Evolutionary conservation across 30 jellyfish, hydroid and myxozoan species (phyloP).

Genomic region (Hydractinia symbiolongicarpus): DNA sequence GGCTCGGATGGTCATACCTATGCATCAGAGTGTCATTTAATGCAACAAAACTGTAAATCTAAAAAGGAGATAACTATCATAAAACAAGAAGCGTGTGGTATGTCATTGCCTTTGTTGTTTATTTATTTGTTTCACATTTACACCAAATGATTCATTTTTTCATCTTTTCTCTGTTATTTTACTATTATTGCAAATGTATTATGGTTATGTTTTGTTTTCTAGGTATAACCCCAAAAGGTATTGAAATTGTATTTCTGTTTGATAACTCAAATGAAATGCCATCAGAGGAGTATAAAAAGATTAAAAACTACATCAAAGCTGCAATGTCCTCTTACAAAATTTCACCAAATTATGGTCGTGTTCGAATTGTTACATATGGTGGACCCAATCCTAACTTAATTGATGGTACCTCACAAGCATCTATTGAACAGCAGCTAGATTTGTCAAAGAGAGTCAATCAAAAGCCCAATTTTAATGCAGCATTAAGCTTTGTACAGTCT

Average conservation of each 20-base stretch:
- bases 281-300: background rate
- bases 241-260: constrained; percentile 5
- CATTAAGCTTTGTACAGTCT: constrained; percentile 5
- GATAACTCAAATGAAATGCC: constrained; percentile 9
- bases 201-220: background rate
- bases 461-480: background rate
- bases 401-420: background rate
- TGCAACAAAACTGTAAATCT: background rate
- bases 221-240: constrained; percentile 3
- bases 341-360: background rate
- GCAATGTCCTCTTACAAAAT: background rate
- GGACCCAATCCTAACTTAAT: constrained; percentile 2
- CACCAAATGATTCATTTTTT: too few relatives aligned
- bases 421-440: constrained; percentile 4
- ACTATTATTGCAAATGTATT: background rate
- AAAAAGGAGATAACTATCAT: background rate
- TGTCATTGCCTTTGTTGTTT: background rate
- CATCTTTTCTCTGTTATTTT: background rate
- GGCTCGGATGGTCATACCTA: constrained; percentile 26
- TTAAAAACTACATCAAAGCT: constrained; percentile 7
- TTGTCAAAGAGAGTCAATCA: background rate
- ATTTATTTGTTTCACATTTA: too few relatives aligned
- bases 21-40: background rate
- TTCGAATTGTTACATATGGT: constrained; percentile 8
- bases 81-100: constrained; percentile 18